phyloP scores from a whole-genome alignment of 2,797 vertebrate species.

The Falco rusticolus region DNA sequence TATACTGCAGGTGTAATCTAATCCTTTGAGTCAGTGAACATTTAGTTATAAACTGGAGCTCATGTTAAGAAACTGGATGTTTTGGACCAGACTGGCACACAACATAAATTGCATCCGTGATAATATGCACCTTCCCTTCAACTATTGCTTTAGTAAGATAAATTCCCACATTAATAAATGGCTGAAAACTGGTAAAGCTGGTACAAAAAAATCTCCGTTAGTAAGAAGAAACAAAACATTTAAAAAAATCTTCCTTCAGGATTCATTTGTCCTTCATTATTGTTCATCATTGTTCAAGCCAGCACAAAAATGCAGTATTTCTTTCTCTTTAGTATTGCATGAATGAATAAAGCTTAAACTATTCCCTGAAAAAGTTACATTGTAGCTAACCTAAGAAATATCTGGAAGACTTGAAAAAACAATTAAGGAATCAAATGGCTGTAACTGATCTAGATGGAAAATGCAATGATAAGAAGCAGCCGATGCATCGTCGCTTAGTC shows the following conservation, averaged over 20 bases:
- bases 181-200: slow-evolving; percentile 94
- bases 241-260: slow-evolving; percentile 88
- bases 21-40: slow-evolving; percentile 84
- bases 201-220: slow-evolving; percentile 93
- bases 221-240: slow-evolving; percentile 89
- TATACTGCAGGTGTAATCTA: slow-evolving; percentile 82
- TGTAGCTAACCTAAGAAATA: slow-evolving; percentile 85
- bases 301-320: slow-evolving; percentile 88
- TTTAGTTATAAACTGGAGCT: slow-evolving; percentile 86
- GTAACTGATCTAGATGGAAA: slow-evolving; percentile 85
- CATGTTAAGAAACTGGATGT: slow-evolving; percentile 81
- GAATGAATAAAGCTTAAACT: slow-evolving; percentile 91
- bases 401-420: slow-evolving; percentile 91
- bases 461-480: slow-evolving; percentile 84
- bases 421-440: slow-evolving; percentile 85
- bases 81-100: slow-evolving; percentile 90
- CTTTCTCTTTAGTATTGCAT: slow-evolving; percentile 88
- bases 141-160: slow-evolving; percentile 97
- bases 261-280: slow-evolving; percentile 84
- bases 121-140: slow-evolving; percentile 91
- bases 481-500: slow-evolving; percentile 78
- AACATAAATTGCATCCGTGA: slow-evolving; percentile 95
- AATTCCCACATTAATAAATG: slow-evolving; percentile 90
- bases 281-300: slow-evolving; percentile 84
- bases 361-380: slow-evolving; percentile 93